Conservation (phyloP, 1,140 invertebrate genomes). For the Drosophila athabasca region DNA sequence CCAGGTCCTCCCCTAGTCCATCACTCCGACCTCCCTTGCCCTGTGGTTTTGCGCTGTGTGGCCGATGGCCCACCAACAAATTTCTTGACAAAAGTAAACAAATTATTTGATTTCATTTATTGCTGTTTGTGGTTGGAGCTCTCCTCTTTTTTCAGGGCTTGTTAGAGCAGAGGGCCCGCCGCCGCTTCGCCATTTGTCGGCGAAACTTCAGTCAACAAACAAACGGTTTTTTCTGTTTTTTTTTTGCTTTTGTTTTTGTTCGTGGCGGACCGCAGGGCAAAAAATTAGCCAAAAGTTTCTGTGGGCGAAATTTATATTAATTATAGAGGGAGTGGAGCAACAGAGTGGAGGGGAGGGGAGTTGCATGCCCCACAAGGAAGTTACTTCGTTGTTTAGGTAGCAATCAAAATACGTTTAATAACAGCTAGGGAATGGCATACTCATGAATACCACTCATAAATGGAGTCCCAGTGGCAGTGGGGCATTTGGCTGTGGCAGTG, state of each 20-base stretch:
- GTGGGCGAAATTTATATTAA: constrained; percentile 63
- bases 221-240: constrained; percentile 8
- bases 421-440: constrained; percentile 23
- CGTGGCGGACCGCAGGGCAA: constrained; percentile 16
- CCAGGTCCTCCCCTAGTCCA: not conserved
- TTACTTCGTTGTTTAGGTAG: constrained; percentile 22
- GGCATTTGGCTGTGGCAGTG: too few relatives aligned
- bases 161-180: constrained; percentile 41
- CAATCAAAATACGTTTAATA: constrained; percentile 62
- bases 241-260: not conserved
- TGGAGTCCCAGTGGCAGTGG: too few relatives aligned
- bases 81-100: constrained; percentile 73
- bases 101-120: constrained; percentile 73
- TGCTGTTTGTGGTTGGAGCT: constrained; percentile 45
- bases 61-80: constrained; percentile 41
- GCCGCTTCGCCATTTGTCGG: constrained; percentile 27
- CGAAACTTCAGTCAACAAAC: constrained; percentile 59
- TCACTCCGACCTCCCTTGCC: not conserved
- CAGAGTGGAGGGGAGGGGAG: not conserved
- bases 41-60: constrained; percentile 40
- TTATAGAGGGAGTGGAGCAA: constrained; percentile 36
- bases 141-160: constrained; percentile 26
- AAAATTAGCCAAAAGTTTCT: constrained; percentile 38
- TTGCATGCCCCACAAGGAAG: constrained; percentile 13
- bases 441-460: not conserved